Conservation (phyloP, 2,797 vertebrate genomes). For the Centroberyx gerrardi region DNA sequence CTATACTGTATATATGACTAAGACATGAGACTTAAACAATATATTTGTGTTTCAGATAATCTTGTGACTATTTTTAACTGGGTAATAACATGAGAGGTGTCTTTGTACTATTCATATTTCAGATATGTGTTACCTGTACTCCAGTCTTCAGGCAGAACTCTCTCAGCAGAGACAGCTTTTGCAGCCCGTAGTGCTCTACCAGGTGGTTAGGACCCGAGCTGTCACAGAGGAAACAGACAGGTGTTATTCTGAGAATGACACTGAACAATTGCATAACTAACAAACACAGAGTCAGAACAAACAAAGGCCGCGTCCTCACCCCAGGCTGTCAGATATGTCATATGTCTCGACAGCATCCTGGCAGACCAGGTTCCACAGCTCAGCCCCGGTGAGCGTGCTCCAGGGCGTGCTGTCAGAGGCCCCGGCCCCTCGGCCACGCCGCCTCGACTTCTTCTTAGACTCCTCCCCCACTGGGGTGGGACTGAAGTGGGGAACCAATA, state of each 20-base stretch:
- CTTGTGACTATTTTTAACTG: neutral
- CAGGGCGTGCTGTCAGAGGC: slow-evolving; percentile 70
- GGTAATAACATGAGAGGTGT: neutral
- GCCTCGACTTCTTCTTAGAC: slow-evolving; percentile 83
- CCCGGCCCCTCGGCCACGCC: slow-evolving; percentile 79
- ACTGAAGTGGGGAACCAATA: slow-evolving; percentile 83
- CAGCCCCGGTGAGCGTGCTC: slow-evolving; percentile 77
- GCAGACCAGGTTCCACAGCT: slow-evolving; percentile 87
- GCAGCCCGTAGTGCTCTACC: slow-evolving; percentile 85
- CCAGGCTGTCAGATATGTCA: slow-evolving; percentile 79
- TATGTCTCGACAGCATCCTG: slow-evolving; percentile 86
- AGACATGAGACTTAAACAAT: neutral
- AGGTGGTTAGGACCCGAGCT: slow-evolving; percentile 85
- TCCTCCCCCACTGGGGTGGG: slow-evolving; percentile 75
- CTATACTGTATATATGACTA: neutral
- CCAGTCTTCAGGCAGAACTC: slow-evolving; percentile 90
- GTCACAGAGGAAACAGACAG: slow-evolving; percentile 29
- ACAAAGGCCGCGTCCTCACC: slow-evolving; percentile 68
- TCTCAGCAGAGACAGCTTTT: slow-evolving; percentile 87
- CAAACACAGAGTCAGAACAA: slow-evolving; percentile 10
- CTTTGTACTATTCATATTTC: slow-evolving; percentile 1
- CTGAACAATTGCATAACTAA: slow-evolving; percentile 1
- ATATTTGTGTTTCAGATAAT: neutral
- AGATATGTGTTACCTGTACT: slow-evolving; percentile 84
- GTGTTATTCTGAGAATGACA: neutral